A percentile compares a stretch with the other conserved stretches of the same genome.
phyloP scores from a whole-genome alignment of 2,113 vertebrate species.

The Sylvilagus bachmani region DNA sequence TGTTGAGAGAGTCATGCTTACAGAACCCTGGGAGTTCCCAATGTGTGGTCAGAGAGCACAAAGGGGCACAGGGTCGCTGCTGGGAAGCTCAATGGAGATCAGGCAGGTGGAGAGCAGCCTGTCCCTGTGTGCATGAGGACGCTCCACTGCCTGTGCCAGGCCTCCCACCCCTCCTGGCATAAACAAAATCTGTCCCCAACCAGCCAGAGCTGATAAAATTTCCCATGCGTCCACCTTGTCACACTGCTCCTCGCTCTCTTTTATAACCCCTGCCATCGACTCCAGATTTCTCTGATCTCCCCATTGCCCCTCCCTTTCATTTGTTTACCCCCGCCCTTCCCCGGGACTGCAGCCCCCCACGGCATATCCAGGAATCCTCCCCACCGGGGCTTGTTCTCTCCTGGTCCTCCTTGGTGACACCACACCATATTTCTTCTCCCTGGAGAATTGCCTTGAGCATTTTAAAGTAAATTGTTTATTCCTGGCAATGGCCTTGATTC shows the following conservation, averaged over 20 bases:
- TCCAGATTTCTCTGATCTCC: neutral
- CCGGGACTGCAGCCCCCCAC: neutral
- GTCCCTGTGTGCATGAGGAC: neutral
- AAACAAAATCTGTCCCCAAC: neutral
- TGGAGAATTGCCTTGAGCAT: neutral
- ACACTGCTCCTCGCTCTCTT: neutral
- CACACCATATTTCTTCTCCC: neutral
- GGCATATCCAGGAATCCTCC: neutral
- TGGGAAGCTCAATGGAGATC: neutral
- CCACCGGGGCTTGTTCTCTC: neutral
- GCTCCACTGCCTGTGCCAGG: neutral
- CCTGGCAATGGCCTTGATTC: slow-evolving; percentile 20
- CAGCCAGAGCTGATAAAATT: neutral
- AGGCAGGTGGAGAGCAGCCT: neutral
- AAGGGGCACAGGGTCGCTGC: neutral
- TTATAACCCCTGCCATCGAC: neutral
- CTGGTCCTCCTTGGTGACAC: neutral
- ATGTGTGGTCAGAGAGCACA: neutral
- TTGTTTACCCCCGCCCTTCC: neutral
- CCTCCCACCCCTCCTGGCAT: neutral
- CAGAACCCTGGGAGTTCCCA: neutral
- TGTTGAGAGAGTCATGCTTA: neutral
- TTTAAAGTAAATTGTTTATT: slow-evolving; percentile 21
- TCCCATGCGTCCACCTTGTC: neutral
- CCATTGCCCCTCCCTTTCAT: neutral